Evolutionary conservation across 2,113 vertebrate genomes (phyloP).

Genomic region (Chlorodrepanis virens): DNA sequence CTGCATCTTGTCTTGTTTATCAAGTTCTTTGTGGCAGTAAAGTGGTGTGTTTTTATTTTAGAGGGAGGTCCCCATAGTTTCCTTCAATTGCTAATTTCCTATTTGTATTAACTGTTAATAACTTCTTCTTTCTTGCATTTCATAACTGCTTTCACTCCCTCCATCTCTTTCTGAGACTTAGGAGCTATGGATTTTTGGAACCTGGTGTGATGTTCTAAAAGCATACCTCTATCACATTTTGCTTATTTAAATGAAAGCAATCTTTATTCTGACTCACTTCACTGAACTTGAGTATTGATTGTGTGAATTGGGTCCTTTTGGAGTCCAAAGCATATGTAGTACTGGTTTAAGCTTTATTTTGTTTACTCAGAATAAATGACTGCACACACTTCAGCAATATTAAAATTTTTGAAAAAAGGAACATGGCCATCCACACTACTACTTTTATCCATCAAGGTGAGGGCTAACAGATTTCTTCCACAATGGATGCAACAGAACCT

Average conservation of each 20-base stretch:
- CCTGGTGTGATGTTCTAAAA: background rate
- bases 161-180: background rate
- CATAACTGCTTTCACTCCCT: background rate
- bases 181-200: background rate
- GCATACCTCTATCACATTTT: background rate
- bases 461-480: background rate
- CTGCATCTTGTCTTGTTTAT: background rate
- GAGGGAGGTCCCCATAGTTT: background rate
- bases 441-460: background rate
- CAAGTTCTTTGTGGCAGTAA: background rate
- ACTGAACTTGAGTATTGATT: background rate
- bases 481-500: background rate
- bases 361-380: background rate
- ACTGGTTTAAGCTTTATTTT: background rate
- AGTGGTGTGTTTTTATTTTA: background rate
- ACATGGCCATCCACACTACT: background rate
- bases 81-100: background rate
- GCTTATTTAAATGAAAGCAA: background rate
- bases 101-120: background rate
- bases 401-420: background rate
- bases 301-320: background rate
- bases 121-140: background rate
- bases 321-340: background rate
- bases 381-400: background rate
- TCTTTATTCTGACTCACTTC: background rate